These are phyloP conservation scores for Cheilosia variabilis DNA, from an alignment of 2,888 invertebrate species.

Conservation along the genomic window DNA sequence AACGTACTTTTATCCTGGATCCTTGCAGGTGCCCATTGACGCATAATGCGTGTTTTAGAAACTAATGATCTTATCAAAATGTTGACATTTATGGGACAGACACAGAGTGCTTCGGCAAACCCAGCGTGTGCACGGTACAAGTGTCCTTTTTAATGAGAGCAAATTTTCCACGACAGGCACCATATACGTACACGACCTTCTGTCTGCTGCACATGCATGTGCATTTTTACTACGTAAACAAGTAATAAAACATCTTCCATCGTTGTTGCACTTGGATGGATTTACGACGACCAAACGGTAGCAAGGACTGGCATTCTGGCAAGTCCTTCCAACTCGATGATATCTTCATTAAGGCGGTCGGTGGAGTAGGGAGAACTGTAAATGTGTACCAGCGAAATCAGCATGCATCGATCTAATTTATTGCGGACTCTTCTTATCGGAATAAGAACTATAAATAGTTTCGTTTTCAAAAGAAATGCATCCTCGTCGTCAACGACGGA, in stretches of 20 bases:
- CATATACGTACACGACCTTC: constrained; percentile 3
- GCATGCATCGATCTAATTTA: constrained; percentile 53
- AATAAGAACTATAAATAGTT: constrained; percentile 25
- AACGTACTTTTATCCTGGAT: constrained; percentile 15
- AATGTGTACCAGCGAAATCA: constrained; percentile 13
- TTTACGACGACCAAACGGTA: constrained; percentile 57
- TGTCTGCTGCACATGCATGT: constrained; percentile 29
- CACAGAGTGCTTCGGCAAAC: constrained; percentile 11
- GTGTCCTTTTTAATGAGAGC: constrained; percentile 60
- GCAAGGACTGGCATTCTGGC: constrained; percentile 1
- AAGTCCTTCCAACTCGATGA: constrained; percentile 42
- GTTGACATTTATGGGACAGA: constrained; percentile 57
- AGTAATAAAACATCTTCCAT: constrained; percentile 67
- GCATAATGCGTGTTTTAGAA: constrained; percentile 60
- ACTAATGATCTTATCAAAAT: constrained; percentile 71
- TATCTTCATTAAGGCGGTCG: constrained; percentile 34
- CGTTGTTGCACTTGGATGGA: constrained; percentile 54
- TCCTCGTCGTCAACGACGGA: not conserved
- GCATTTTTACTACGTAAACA: constrained; percentile 56
- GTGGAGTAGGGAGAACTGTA: not conserved
- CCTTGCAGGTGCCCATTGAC: constrained; percentile 60
- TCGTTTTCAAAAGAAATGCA: constrained; percentile 26
- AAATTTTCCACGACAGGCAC: constrained; percentile 54
- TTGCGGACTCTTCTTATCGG: constrained; percentile 39
- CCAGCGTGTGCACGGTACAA: constrained; percentile 50